Base-by-base conservation (phyloP, 2,797 vertebrate species). In the Gambelia wislizenii region DNA sequence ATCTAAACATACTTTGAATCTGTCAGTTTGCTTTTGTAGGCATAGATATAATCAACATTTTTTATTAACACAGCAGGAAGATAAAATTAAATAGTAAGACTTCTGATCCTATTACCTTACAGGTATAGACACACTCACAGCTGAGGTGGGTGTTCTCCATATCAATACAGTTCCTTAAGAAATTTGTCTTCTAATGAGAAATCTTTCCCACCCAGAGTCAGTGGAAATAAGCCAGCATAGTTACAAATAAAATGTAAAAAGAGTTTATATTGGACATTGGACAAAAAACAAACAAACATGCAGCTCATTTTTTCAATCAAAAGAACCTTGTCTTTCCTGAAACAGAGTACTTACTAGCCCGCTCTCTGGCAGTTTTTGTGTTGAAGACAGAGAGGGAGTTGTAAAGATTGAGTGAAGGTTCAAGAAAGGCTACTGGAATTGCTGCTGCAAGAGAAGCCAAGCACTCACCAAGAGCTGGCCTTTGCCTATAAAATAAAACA, bases 351-450 rank as follows among this genome's bases (percentile, higher is more conserved):
- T 98, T 97, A 99, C 99, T 98, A 75, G 98, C 98, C 94, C 98
- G 97, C 92, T 99, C 99, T 91, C 99, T 97, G 90, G 98, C 95
- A 75, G 97, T 98, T 95, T 99, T 99, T 86, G 98, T 99, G 95
- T 98, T 99, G 97, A 99, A 99, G 91, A 99, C 98, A 0, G 99
- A 99, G 91, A 98, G 97, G 16, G 98, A 97, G 94, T 99, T 99
- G 97, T 99, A 98, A 44, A 96, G 96, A 97, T 99, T 99, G 91
- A 99, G 98, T 77, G 97, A 96, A 36, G 99, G 98, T 96, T 99
- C 99, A 95, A 99, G 97, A 94, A 99, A 99, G 18, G 99, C 99
- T 30, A 99, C 99, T 1, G 99, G 99, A 94, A 99, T 98, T 79
- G 99, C 99, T 67, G 98, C 99, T 0, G 99, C 98, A 88, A 99